A percentile compares a stretch with the other conserved stretches of the same genome.
Conservation (phyloP, 2,797 vertebrate species). For the Rhyacichthys aspro region DNA sequence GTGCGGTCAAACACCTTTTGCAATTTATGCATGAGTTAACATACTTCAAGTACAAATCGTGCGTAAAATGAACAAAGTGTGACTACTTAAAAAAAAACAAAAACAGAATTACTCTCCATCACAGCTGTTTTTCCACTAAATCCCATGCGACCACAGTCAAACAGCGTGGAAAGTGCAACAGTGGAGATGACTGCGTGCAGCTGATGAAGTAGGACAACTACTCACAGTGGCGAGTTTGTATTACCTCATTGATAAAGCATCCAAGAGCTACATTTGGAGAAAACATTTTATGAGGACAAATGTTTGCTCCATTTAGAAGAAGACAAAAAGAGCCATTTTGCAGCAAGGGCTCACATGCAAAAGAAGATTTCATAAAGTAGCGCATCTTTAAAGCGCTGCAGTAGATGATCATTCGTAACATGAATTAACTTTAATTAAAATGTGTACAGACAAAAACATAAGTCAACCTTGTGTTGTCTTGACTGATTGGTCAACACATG, state of each 20-base stretch:
- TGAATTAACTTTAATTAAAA: slow-evolving; percentile 1
- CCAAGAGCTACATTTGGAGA: slow-evolving; percentile 20
- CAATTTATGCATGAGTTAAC: not conserved
- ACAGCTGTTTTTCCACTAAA: slow-evolving; percentile 39
- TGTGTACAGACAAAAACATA: slow-evolving; percentile 4
- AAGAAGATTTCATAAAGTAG: not conserved
- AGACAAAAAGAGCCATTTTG: not conserved
- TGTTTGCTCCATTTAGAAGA: slow-evolving; percentile 25
- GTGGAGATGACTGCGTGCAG: slow-evolving; percentile 45
- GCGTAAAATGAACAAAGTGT: not conserved
- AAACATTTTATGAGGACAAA: slow-evolving; percentile 4
- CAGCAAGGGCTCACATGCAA: not conserved
- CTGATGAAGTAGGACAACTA: slow-evolving; percentile 47
- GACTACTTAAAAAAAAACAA: slow-evolving; percentile 1
- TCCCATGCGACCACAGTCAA: slow-evolving; percentile 23
- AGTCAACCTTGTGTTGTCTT: slow-evolving; percentile 19
- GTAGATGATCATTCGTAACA: not conserved
- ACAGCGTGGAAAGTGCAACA: slow-evolving; percentile 33
- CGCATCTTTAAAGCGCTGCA: too few relatives aligned
- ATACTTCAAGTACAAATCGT: not conserved
- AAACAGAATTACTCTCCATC: slow-evolving; percentile 3
- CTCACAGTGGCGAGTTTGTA: slow-evolving; percentile 34
- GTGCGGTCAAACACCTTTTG: not conserved
- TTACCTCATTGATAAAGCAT: slow-evolving; percentile 51
- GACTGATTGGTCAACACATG: slow-evolving; percentile 55